A percentile compares a stretch with the other conserved stretches of the same genome.
Evolutionary conservation across 2,113 vertebrate genomes (phyloP).

Genomic region (Probosciger aterrimus): DNA sequence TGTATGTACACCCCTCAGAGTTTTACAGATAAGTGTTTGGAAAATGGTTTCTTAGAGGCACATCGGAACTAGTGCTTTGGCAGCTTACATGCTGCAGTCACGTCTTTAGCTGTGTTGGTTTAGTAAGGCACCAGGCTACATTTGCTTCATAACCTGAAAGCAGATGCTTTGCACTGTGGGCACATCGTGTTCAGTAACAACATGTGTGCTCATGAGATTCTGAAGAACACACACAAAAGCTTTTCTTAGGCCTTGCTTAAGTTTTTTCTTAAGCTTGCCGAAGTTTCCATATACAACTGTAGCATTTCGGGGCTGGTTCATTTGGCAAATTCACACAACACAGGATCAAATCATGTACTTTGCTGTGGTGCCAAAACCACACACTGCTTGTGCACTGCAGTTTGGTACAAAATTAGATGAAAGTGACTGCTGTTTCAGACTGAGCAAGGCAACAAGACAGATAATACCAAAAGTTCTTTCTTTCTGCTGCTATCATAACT

Average conservation of each 20-base stretch:
- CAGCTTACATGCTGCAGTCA: neutral
- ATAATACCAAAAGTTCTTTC: neutral
- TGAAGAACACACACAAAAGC: neutral
- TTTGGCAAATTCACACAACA: neutral
- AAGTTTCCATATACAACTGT: neutral
- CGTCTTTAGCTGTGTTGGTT: neutral
- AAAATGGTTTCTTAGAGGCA: neutral
- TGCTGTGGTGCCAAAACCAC: neutral
- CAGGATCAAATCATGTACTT: neutral
- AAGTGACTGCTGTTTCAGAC: neutral
- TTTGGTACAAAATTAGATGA: neutral
- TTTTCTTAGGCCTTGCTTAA: neutral
- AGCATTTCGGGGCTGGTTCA: neutral
- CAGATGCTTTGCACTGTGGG: neutral
- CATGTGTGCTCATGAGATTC: neutral
- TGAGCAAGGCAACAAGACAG: neutral
- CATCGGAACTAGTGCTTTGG: neutral
- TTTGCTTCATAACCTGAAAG: neutral
- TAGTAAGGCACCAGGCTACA: neutral
- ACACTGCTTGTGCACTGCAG: neutral
- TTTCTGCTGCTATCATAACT: neutral
- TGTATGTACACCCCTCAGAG: too few species aligned
- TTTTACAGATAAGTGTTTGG: neutral
- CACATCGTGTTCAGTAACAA: neutral
- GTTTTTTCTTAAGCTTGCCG: neutral